phyloP scores from a whole-genome alignment of 1,140 invertebrate genomes.

The Marisa cornuarietis region DNA sequence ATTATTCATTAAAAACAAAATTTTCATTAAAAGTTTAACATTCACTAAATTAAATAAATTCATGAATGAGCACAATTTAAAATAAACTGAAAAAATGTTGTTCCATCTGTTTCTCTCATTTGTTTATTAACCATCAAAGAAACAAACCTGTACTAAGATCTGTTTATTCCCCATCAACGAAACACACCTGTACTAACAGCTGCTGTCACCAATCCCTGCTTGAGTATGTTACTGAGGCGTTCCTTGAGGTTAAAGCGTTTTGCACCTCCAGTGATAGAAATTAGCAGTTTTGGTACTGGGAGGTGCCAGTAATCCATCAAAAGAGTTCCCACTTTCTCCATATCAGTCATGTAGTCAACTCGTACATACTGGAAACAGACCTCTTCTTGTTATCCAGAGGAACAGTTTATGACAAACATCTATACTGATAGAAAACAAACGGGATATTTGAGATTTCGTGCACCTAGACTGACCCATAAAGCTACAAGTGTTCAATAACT shows the following conservation, averaged over 20 bases:
- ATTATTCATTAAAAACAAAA: too few species aligned
- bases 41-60: too few species aligned
- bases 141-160: conserved; percentile 52
- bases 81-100: too few species aligned
- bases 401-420: too few species aligned
- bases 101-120: too few species aligned
- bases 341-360: conserved; percentile 50
- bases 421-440: not conserved
- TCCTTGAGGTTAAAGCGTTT: conserved; percentile 61
- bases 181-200: conserved; percentile 52
- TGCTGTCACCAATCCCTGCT: conserved; percentile 61
- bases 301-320: conserved; percentile 61
- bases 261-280: conserved; percentile 67
- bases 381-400: not conserved
- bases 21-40: too few species aligned
- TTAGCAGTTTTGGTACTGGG: conserved; percentile 59
- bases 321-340: conserved; percentile 53
- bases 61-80: too few species aligned
- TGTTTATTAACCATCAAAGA: too few species aligned
- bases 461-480: not conserved
- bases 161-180: not conserved
- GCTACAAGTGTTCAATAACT: not conserved
- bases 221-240: conserved; percentile 58
- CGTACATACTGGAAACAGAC: conserved; percentile 58
- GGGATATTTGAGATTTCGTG: not conserved